phyloP scores from a whole-genome alignment of 1,140 invertebrate genomes.

The Lysiphlebus fabarum region DNA sequence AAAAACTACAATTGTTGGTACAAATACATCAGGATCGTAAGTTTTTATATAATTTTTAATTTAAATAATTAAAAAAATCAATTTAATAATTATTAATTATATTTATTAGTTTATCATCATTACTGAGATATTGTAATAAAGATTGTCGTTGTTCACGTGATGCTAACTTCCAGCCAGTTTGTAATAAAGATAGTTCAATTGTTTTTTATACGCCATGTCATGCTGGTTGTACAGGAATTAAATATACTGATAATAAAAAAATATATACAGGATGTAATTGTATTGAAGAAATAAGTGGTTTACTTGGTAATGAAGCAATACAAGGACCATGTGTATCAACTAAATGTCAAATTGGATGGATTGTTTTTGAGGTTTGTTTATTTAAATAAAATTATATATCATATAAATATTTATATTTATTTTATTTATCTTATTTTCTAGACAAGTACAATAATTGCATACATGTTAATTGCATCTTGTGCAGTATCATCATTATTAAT shows the following conservation, averaged over 20 bases:
- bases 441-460: conserved; percentile 37
- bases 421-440: conserved; percentile 25
- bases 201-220: conserved; percentile 71
- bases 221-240: conserved; percentile 61
- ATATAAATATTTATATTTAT: neutral
- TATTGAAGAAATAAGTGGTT: conserved; percentile 35
- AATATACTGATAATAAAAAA: conserved; percentile 46
- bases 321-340: conserved; percentile 58
- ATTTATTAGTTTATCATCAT: conserved; percentile 24
- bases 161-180: conserved; percentile 65
- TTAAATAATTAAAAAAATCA: no score
- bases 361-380: conserved; percentile 54
- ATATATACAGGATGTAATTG: conserved; percentile 59
- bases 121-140: conserved; percentile 59
- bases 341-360: conserved; percentile 55
- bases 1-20: conserved; percentile 48
- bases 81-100: no score
- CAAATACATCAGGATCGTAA: conserved; percentile 42
- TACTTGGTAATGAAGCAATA: conserved; percentile 43
- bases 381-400: neutral
- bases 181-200: conserved; percentile 54
- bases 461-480: conserved; percentile 43
- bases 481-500: conserved; percentile 60
- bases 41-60: no score
- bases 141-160: conserved; percentile 62